phyloP scores from a whole-genome alignment of 2,113 vertebrate genomes.

The Bubo blakistoni region DNA sequence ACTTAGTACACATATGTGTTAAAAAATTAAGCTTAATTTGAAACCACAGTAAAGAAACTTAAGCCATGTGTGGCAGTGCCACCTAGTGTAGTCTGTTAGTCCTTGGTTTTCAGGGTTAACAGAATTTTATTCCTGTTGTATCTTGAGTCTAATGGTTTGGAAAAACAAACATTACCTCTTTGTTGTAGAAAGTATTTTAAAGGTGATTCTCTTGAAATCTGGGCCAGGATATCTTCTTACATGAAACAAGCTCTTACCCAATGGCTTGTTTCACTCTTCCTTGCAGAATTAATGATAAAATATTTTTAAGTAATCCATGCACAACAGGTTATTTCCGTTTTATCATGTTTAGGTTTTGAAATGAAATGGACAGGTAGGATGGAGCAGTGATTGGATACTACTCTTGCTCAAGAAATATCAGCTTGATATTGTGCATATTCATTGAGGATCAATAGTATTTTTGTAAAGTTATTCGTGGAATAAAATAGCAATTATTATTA shows the following conservation, averaged over 20 bases:
- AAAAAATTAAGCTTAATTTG: background rate
- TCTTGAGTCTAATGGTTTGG: background rate
- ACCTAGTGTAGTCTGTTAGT: conserved; percentile 28
- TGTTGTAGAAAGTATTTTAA: background rate
- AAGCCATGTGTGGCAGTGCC: conserved; percentile 17
- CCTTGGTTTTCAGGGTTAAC: background rate
- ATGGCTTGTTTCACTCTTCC: background rate
- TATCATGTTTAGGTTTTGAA: background rate
- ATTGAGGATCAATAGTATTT: background rate
- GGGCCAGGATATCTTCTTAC: background rate
- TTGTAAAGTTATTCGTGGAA: background rate
- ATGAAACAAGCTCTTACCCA: background rate
- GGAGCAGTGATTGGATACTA: background rate
- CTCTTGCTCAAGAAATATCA: background rate
- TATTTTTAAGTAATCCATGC: background rate
- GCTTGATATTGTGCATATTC: background rate
- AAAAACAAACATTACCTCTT: background rate
- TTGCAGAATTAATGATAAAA: background rate
- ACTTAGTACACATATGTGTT: background rate
- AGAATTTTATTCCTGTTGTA: background rate
- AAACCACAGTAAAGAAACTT: background rate
- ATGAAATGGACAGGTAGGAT: background rate
- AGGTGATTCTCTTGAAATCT: background rate
- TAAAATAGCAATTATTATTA: background rate
- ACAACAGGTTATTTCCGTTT: background rate